Conservation (phyloP, 2,113 vertebrate genomes). For the Syngnathus floridae region DNA sequence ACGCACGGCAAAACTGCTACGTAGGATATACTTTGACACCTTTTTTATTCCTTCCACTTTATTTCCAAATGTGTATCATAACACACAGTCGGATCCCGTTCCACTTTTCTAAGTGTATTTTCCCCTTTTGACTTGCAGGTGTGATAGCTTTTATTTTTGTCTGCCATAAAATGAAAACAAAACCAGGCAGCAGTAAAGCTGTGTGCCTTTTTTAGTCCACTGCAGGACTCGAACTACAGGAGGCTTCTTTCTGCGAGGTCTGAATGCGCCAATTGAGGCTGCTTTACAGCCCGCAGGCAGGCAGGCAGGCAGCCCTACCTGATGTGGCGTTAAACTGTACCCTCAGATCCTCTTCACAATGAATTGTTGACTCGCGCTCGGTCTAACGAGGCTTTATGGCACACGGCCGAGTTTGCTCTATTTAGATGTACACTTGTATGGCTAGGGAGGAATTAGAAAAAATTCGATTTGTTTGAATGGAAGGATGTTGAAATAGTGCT, state of each 20-base stretch:
- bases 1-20: not conserved
- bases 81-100: not conserved
- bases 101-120: conserved; percentile 4
- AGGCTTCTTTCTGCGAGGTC: conserved; percentile 41
- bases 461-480: not conserved
- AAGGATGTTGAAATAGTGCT: not conserved
- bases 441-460: conserved; percentile 5
- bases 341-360: conserved; percentile 36
- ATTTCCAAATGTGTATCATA: not conserved
- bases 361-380: conserved; percentile 61
- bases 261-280: conserved; percentile 44
- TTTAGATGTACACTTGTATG: conserved; percentile 26
- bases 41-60: not conserved
- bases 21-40: not conserved
- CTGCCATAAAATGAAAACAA: conserved; percentile 45
- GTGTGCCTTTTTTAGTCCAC: conserved; percentile 21
- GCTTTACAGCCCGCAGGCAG: conserved; percentile 42
- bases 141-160: conserved; percentile 25
- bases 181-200: conserved; percentile 26
- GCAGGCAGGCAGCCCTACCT: conserved; percentile 32
- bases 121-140: conserved; percentile 38
- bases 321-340: conserved; percentile 49
- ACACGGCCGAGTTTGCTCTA: conserved; percentile 24
- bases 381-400: conserved; percentile 52
- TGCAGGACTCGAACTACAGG: conserved; percentile 44